Evolutionary conservation across 1,140 invertebrate species (phyloP).

Genomic region (Ylistrum balloti): DNA sequence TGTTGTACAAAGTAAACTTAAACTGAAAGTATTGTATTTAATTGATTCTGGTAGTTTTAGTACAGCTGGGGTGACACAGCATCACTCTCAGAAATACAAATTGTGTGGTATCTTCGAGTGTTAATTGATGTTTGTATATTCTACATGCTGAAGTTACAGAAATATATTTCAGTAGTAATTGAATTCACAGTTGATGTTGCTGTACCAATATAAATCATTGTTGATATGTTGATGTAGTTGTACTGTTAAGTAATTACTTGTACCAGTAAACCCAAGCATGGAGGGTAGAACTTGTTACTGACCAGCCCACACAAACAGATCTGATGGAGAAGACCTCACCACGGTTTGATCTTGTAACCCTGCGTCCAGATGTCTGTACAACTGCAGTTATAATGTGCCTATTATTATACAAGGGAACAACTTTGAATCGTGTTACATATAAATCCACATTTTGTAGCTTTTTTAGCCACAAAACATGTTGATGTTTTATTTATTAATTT

Average conservation of each 20-base stretch:
- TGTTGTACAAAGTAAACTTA: conserved; percentile 2
- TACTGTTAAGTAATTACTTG: background rate
- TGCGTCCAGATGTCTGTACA: background rate
- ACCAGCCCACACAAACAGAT: background rate
- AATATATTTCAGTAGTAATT: background rate
- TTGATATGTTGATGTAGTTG: too few species aligned
- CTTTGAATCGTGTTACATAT: conserved; percentile 35
- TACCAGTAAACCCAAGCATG: background rate
- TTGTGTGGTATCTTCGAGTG: background rate
- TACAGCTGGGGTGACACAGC: too few species aligned
- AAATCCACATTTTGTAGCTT: conserved; percentile 38
- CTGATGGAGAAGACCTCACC: background rate
- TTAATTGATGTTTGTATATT: too few species aligned
- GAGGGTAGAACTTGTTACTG: conserved; percentile 25
- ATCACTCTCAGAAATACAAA: background rate
- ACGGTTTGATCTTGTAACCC: conserved; percentile 25
- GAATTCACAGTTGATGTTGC: background rate
- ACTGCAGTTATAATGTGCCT: conserved; percentile 13
- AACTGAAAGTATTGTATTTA: conserved; percentile 8
- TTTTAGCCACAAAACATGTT: conserved; percentile 39
- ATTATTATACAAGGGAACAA: conserved; percentile 32
- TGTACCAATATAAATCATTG: background rate
- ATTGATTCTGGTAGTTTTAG: background rate
- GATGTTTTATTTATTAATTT: conserved; percentile 40
- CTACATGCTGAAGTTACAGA: too few species aligned